These are phyloP conservation scores for Chrysolina haemoptera DNA, from an alignment of 2,888 invertebrate species.

Conservation along the genomic window DNA sequence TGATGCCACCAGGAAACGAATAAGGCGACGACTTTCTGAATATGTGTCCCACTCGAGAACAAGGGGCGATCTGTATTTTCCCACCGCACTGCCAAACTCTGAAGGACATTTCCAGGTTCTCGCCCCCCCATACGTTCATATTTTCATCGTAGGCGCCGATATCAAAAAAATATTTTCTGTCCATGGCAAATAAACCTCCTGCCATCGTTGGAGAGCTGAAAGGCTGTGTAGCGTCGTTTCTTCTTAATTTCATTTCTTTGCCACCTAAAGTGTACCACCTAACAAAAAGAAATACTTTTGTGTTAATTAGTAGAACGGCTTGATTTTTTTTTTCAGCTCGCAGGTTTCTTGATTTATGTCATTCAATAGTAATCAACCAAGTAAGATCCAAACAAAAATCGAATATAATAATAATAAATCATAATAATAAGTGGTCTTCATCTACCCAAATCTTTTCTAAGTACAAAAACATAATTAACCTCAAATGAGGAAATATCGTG, in stretches of 20 bases:
- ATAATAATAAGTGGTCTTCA: no score
- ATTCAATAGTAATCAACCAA: no score
- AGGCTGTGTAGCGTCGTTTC: slow-evolving; percentile 77
- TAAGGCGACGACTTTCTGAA: slow-evolving; percentile 96
- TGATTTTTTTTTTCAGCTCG: no score
- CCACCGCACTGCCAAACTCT: slow-evolving; percentile 97
- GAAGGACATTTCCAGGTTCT: slow-evolving; percentile 97
- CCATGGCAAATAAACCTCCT: slow-evolving; percentile 93
- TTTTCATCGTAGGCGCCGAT: slow-evolving; percentile 81
- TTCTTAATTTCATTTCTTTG: slow-evolving; percentile 76
- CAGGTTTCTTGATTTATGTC: no score
- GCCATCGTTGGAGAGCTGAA: slow-evolving; percentile 93
- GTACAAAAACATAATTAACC: no score
- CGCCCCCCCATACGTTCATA: slow-evolving; percentile 97
- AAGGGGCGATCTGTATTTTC: slow-evolving; percentile 90
- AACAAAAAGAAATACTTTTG: slow-evolving; percentile 21
- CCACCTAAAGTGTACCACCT: slow-evolving; percentile 83
- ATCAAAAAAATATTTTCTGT: slow-evolving; percentile 88
- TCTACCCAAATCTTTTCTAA: no score
- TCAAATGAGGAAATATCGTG: no score
- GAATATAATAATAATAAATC: no score
- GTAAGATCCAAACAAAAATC: no score
- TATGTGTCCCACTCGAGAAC: slow-evolving; percentile 94
- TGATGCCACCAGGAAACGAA: slow-evolving; percentile 88
- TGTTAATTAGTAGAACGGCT: no score